Base-by-base conservation (phyloP, 2,888 invertebrate species). In the Vanessa cardui region DNA sequence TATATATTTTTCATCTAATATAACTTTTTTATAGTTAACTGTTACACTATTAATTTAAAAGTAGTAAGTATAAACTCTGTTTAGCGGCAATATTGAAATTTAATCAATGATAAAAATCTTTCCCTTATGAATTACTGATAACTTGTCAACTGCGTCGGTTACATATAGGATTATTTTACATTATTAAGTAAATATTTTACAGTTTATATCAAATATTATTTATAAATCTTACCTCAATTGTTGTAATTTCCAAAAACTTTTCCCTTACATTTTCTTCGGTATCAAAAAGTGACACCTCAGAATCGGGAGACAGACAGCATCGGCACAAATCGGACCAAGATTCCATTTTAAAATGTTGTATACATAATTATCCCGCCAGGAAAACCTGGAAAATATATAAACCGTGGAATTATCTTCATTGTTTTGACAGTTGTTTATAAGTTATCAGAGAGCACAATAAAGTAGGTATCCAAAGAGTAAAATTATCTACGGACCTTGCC, bases 401-500 rank as follows among this genome's bases (percentile, higher is more conserved):
- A 56, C 18, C 56, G 56, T 33, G 18, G 31, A 18, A 71, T 77
- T 69, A 72, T 71, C 79, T 74, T 73, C 89, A 91, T 88, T 87
- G 87, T 89, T 88, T 83, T 90, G 89, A 90, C 87, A 87, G 79
- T 75, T 73, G 66, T 73, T 76, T 76, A 64, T 73, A 79, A 79
- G 80, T 78, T 83, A 85, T 86, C 89, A 89, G 76, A 88, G 87
- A 88, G 84, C 82, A 89, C 82, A 86, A 82, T 81, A 76, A 74
- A 78, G 71, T 73, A 76, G 74, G 77, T 81, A 82, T 85, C 90
- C 92, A 92, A 90, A 92, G 92, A 92, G 90, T 86, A 90, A 87
- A 88, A 90, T 92, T 90, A 93, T 93, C 93, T 92, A 93, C 93
- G 91, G 92, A 89, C 89, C 90, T 84, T 88, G 86, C 83, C 92